Evolutionary conservation across 2,888 invertebrate species (phyloP).

Genomic region (Ennomos fuscantarius): DNA sequence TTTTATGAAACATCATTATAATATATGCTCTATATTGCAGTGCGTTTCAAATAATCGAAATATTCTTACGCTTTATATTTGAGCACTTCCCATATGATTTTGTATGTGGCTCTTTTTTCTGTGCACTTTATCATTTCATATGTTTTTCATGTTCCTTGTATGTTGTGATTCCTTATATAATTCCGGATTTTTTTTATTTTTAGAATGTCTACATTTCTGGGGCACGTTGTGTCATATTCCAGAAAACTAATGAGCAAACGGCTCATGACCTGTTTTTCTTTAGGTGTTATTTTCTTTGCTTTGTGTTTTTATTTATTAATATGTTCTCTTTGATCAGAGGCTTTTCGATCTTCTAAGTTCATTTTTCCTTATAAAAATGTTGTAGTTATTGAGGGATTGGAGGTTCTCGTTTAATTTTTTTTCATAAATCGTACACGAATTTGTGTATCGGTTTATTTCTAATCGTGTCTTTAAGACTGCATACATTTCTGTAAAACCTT

Average conservation of each 20-base stretch:
- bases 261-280: background rate
- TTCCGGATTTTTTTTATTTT: slow-evolving; percentile 1
- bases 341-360: no score
- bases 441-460: no score
- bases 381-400: no score
- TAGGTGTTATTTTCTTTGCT: slow-evolving; percentile 1
- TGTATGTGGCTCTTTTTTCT: slow-evolving; percentile 46
- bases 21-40: no score
- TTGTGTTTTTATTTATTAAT: background rate
- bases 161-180: slow-evolving; percentile 3
- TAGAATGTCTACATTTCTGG: slow-evolving; percentile 2
- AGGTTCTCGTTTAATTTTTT: no score
- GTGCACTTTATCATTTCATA: slow-evolving; percentile 41
- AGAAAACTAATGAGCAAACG: background rate
- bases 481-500: no score
- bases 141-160: slow-evolving; percentile 18
- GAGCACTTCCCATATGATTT: slow-evolving; percentile 19
- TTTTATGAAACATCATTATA: no score
- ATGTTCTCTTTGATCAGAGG: no score
- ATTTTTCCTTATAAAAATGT: no score
- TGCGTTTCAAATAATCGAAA: slow-evolving; percentile 8
- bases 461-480: no score
- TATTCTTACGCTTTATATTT: slow-evolving; percentile 12
- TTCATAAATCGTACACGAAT: no score
- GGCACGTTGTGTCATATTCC: slow-evolving; percentile 1